phyloP scores from a whole-genome alignment of 2,888 invertebrate species.

The Eristalinus sepulchralis region DNA sequence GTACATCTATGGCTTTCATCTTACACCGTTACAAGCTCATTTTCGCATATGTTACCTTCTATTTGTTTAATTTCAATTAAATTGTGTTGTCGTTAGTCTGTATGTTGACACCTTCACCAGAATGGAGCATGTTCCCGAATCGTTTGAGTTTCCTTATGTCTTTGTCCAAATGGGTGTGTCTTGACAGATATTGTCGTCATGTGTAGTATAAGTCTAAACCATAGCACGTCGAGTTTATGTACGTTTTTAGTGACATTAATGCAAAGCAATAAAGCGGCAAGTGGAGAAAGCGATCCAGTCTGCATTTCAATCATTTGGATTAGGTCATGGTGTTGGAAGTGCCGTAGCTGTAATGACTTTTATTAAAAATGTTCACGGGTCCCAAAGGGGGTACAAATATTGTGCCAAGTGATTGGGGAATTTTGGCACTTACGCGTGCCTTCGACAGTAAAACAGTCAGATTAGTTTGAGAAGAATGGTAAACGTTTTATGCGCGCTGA shows the following conservation, averaged over 20 bases:
- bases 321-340: not conserved
- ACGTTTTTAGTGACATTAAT: not conserved
- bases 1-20: too few species aligned
- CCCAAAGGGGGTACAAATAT: not conserved
- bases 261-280: not conserved
- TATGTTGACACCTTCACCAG: not conserved
- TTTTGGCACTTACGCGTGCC: not conserved
- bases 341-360: not conserved
- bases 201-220: not conserved
- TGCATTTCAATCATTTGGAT: not conserved
- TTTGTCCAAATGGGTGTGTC: not conserved
- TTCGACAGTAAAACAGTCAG: not conserved
- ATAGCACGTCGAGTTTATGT: not conserved
- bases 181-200: not conserved
- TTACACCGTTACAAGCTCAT: too few species aligned
- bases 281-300: not conserved
- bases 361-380: not conserved
- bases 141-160: not conserved
- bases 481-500: not conserved
- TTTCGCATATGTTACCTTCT: too few species aligned
- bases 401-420: not conserved
- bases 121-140: not conserved
- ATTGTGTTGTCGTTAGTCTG: not conserved
- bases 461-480: not conserved
- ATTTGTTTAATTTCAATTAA: too few species aligned